Percentiles rank a stretch among this genome's conserved stretches.
Conservation (phyloP, 2,797 vertebrate genomes). For the Pangasius sanitwongsei region DNA sequence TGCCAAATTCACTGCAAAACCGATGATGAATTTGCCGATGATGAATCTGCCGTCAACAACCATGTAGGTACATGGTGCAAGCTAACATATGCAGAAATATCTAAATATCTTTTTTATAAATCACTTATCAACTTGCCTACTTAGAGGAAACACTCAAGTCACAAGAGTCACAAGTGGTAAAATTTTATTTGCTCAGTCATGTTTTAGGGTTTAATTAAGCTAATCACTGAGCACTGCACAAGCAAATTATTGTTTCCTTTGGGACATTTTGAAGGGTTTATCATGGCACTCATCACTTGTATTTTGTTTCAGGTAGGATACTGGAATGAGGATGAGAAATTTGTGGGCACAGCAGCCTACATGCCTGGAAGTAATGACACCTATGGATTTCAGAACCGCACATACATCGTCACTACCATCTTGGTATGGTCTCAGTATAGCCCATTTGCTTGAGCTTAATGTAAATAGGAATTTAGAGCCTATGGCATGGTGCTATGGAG, state of each 20-base stretch:
- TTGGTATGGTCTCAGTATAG: conserved; percentile 73
- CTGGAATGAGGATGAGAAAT: conserved; percentile 98
- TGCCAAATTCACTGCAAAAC: not conserved
- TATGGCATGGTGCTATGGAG: not conserved
- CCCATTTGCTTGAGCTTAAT: not conserved
- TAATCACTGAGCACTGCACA: not conserved
- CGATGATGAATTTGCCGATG: not conserved
- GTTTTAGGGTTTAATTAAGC: conserved; percentile 10
- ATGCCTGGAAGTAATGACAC: conserved; percentile 86
- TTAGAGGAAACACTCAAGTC: not conserved
- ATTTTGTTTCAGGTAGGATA: conserved; percentile 86
- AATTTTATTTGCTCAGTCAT: not conserved
- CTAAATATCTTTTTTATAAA: not conserved
- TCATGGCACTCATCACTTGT: conserved; percentile 22
- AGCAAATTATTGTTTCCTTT: not conserved
- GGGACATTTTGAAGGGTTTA: not conserved
- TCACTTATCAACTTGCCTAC: not conserved
- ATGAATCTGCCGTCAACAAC: not conserved
- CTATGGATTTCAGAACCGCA: conserved; percentile 90
- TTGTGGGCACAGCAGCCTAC: conserved; percentile 86
- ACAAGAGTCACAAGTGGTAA: not conserved
- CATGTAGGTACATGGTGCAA: not conserved
- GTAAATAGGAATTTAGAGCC: not conserved
- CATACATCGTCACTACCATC: conserved; percentile 97
- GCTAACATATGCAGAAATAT: not conserved